Base-by-base conservation (phyloP, 2,888 invertebrate genomes). In the Synergus umbraculus region DNA sequence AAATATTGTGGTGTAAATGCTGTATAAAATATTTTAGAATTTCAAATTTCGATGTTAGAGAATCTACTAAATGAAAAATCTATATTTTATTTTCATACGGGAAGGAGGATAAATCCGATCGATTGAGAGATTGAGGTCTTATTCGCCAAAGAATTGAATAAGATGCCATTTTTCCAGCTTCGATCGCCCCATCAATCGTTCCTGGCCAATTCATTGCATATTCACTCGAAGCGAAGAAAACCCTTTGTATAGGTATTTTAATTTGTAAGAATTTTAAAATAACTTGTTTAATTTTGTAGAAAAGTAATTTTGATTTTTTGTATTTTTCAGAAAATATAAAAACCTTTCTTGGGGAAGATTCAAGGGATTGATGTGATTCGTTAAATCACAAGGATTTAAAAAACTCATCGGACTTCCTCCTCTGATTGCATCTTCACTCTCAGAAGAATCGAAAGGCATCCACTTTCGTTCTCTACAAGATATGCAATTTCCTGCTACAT, bases 161-260 rank as follows among this genome's bases (percentile, higher is more conserved):
- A 4, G 90, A 88, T 10, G 83, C 84, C 5, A 79, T 77, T 83
- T 87, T 83, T 5, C 90, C 90, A 44, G 88, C 85, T 79, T 90
- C 89, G 5, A 89, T 84, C 4, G 89, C 89, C 37, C 90, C 90
- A 44, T 90, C 90, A 9, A 85, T 80, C 1, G 90, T 90, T 7
- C 90, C 90, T 4, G 89, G 89, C 89, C 89, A 90, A 44, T 79
- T 73, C 29, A 8, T 79, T 13, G 90, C 90, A 64, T 89, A 89
- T 79, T 90, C 90, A 78, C 90, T 90, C 5, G 87, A 86, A 10
- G 90, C 88, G 18, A 89, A 88, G 49, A 88, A 87, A 29, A 89
- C 81, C 77, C 90, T 90, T 37, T 54, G 7, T 0, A 58, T 0
- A 41, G 0, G 8, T 49, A 49, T 54, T 29, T 18, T 13, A 5